Evolutionary conservation across 2,888 invertebrate species (phyloP).

Genomic region (Cosmopolites sordidus): DNA sequence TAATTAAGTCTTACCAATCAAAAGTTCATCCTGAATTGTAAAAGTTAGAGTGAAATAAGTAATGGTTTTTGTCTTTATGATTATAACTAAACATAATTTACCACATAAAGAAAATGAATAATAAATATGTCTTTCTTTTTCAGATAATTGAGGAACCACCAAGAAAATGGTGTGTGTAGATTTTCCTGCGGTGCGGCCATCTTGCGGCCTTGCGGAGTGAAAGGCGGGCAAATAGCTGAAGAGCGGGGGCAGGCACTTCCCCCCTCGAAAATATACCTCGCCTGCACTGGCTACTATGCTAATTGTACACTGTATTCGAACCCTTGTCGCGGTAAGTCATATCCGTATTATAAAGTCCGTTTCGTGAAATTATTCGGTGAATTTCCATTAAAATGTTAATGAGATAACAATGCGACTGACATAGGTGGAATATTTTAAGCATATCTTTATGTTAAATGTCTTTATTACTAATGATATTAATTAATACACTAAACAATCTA

Average conservation of each 20-base stretch:
- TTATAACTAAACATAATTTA: no score
- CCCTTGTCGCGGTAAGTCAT: slow-evolving; percentile 69
- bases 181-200: slow-evolving; percentile 12
- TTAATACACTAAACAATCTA: no score
- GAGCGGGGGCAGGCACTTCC: slow-evolving; percentile 22
- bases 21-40: no score
- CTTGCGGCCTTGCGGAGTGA: slow-evolving; percentile 14
- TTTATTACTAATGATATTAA: neutral
- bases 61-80: no score
- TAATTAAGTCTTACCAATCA: no score
- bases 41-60: no score
- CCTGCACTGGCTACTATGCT: slow-evolving; percentile 70
- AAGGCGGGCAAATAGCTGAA: slow-evolving; percentile 10
- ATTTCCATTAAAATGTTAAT: neutral
- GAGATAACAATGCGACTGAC: no score
- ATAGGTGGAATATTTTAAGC: neutral
- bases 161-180: slow-evolving; percentile 1
- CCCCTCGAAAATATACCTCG: slow-evolving; percentile 54
- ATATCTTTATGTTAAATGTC: neutral
- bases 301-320: slow-evolving; percentile 68
- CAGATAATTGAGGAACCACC: slow-evolving; percentile 7
- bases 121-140: slow-evolving; percentile 5
- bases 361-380: no score
- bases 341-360: neutral
- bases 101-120: no score